Evolutionary conservation across 2,113 vertebrate species (phyloP).

Genomic region (Perca fluviatilis): DNA sequence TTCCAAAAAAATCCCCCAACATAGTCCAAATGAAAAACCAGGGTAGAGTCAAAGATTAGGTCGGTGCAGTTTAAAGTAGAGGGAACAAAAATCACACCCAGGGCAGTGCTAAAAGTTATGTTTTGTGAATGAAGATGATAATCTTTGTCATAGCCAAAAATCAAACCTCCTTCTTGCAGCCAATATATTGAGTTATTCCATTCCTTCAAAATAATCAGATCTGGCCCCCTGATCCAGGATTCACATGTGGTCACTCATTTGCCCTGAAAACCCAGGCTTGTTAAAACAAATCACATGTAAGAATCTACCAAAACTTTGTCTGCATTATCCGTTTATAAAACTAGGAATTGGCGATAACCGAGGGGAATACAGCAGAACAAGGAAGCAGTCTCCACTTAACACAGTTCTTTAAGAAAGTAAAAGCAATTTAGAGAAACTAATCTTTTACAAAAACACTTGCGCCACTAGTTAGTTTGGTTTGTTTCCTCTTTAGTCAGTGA

Average conservation of each 20-base stretch:
- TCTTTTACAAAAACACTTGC: conserved; percentile 75
- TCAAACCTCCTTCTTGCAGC: conserved; percentile 8
- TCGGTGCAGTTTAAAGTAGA: conserved; percentile 21
- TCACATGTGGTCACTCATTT: conserved; percentile 4
- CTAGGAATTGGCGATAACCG: conserved; percentile 37
- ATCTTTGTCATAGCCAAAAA: conserved; percentile 11
- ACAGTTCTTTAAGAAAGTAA: conserved; percentile 68
- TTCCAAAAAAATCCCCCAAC: conserved; percentile 19
- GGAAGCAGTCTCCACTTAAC: conserved; percentile 55
- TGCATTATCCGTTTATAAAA: conserved; percentile 57
- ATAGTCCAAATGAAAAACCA: conserved; percentile 17
- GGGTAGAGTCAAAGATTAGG: conserved; percentile 18
- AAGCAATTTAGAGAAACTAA: conserved; percentile 70
- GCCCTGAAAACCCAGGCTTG: conserved; percentile 25
- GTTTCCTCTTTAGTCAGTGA: conserved; percentile 64
- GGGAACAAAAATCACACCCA: conserved; percentile 44
- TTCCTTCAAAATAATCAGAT: conserved; percentile 37
- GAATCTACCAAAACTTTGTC: conserved; percentile 39
- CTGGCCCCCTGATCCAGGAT: background rate
- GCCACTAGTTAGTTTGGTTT: conserved; percentile 72
- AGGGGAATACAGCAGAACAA: conserved; percentile 62
- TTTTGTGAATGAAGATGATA: conserved; percentile 21
- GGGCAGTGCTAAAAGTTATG: conserved; percentile 38
- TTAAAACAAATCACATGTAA: conserved; percentile 40
- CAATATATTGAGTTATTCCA: conserved; percentile 24